Conservation (phyloP, 2,797 vertebrate genomes). For the Eospalax fontanierii region DNA sequence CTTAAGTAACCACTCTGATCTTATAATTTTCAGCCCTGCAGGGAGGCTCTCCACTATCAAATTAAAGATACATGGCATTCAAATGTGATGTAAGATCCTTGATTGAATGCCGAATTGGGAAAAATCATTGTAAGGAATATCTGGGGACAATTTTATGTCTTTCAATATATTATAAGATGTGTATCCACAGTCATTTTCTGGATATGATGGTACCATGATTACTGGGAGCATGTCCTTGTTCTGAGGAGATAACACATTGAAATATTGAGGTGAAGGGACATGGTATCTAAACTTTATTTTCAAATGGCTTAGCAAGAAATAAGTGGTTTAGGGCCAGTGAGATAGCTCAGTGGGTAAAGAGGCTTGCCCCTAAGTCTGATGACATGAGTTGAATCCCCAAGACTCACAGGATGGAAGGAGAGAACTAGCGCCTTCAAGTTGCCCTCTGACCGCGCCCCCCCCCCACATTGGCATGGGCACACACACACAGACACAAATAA, state of each 20-base stretch:
- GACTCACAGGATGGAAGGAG: not conserved
- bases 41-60: not conserved
- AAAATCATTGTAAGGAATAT: not conserved
- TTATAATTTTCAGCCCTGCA: too few relatives aligned
- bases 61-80: constrained; percentile 28
- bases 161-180: not conserved
- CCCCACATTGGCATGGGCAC: too few relatives aligned
- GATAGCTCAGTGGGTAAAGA: not conserved
- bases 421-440: not conserved
- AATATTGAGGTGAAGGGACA: constrained; percentile 8
- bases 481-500: not conserved
- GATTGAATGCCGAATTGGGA: not conserved
- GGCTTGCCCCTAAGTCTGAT: not conserved
- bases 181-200: not conserved
- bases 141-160: not conserved
- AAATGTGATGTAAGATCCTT: constrained; percentile 21
- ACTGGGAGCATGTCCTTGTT: constrained; percentile 28
- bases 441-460: not conserved
- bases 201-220: not conserved
- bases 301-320: constrained; percentile 24
- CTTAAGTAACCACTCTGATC: too few relatives aligned
- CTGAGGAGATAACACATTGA: not conserved
- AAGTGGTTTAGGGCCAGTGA: not conserved
- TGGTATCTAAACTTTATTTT: constrained; percentile 37
- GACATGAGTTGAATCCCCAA: not conserved